A percentile compares a stretch with the other conserved stretches of the same genome.
These are phyloP conservation scores for Galeopterus variegatus DNA, from an alignment of 2,113 vertebrate genomes.

Conservation along the genomic window DNA sequence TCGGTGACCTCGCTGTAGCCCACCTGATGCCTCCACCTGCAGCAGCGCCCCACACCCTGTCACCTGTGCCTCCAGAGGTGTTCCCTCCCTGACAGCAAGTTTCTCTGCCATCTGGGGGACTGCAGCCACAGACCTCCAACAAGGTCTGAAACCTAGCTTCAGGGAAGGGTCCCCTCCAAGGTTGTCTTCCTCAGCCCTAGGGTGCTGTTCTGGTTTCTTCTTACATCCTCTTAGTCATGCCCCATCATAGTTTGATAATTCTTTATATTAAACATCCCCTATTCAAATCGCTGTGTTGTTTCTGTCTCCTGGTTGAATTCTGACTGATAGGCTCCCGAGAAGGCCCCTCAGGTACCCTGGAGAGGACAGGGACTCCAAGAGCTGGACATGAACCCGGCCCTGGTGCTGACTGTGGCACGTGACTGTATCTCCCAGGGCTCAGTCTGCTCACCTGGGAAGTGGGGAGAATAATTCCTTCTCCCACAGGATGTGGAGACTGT, in stretches of 20 bases:
- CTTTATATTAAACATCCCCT: neutral
- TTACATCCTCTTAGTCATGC: neutral
- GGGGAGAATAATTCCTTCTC: neutral
- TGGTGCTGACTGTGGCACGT: neutral
- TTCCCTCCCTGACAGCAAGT: neutral
- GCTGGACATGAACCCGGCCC: fast-evolving
- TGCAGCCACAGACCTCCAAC: neutral
- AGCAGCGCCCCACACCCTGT: fast-evolving
- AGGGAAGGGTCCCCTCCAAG: too few relatives aligned
- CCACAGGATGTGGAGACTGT: neutral
- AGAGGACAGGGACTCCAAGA: neutral
- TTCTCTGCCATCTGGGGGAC: neutral
- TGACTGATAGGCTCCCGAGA: neutral
- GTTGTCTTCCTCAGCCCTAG: neutral
- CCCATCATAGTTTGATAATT: fast-evolving
- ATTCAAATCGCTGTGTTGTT: neutral
- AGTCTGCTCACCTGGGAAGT: neutral
- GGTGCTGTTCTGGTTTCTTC: neutral
- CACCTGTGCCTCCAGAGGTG: neutral
- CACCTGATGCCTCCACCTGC: neutral
- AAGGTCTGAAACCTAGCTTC: neutral
- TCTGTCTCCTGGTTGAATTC: neutral
- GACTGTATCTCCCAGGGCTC: neutral
- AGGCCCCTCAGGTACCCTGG: too few relatives aligned
- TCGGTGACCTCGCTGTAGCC: neutral